These are phyloP conservation scores for Lepidothrix coronata DNA, from an alignment of 2,113 vertebrate species.

Conservation along the genomic window DNA sequence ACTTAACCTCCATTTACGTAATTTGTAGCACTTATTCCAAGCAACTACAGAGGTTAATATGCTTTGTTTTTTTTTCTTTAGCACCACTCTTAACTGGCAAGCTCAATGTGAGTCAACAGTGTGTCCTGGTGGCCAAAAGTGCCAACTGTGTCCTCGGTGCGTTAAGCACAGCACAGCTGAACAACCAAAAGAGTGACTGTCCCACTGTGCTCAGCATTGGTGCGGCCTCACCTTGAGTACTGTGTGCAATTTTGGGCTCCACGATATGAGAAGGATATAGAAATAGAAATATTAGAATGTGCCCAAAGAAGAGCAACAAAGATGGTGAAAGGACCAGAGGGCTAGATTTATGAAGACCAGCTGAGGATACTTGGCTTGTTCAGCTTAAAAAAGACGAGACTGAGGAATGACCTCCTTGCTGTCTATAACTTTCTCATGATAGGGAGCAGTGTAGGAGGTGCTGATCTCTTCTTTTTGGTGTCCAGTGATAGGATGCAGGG, in stretches of 20 bases:
- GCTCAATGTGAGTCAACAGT: background rate
- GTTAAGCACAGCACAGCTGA: background rate
- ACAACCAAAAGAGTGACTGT: background rate
- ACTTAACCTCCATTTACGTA: background rate
- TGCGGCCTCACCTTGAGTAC: background rate
- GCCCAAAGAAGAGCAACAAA: background rate
- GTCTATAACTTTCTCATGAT: background rate
- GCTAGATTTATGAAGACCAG: background rate
- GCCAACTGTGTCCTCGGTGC: background rate
- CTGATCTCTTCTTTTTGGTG: background rate
- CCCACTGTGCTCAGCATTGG: background rate
- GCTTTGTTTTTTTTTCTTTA: background rate
- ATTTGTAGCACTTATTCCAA: background rate
- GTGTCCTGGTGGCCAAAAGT: background rate
- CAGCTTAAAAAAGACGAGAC: background rate
- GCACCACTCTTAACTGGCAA: background rate
- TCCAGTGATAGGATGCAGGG: background rate
- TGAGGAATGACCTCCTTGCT: background rate
- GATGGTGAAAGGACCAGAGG: background rate
- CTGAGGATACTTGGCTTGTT: background rate
- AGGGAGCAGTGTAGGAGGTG: background rate
- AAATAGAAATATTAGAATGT: background rate
- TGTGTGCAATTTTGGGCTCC: background rate
- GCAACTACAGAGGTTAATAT: background rate
- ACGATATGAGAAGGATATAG: background rate